A percentile compares a stretch with the other conserved stretches of the same genome.
Conservation (phyloP, 2,113 vertebrate species). For the Nannobrachium achirus region DNA sequence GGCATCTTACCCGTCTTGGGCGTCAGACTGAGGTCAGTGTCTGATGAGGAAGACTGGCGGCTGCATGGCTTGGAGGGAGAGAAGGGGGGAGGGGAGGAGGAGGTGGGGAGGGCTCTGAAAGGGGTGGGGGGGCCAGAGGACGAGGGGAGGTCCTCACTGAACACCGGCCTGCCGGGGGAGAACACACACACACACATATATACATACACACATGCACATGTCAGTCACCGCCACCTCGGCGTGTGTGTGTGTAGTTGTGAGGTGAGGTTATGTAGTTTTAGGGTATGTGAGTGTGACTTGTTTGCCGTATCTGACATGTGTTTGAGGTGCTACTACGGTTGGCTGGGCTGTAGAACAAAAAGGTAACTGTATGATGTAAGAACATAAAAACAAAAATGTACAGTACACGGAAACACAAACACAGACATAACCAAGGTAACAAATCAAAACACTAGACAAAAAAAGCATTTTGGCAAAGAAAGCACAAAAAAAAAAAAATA, state of each 20-base stretch:
- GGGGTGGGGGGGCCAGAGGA: conserved; percentile 99
- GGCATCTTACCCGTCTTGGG: conserved; percentile 98
- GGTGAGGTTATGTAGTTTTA: conserved; percentile 8
- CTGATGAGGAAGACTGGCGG: conserved; percentile 99
- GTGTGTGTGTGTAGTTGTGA: conserved; percentile 35
- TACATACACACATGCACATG: conserved; percentile 32
- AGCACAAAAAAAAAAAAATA: conserved; percentile 49
- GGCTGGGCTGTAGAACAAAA: conserved; percentile 56
- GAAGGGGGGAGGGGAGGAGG: conserved; percentile 98
- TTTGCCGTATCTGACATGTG: conserved; percentile 47
- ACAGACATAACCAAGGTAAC: conserved; percentile 49
- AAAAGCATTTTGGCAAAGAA: conserved; percentile 51
- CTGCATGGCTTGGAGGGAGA: conserved; percentile 99
- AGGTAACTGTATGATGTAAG: conserved; percentile 69
- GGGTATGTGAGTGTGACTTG: conserved; percentile 26
- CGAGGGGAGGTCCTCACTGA: conserved; percentile 96
- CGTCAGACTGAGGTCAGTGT: conserved; percentile 99
- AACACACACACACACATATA: conserved; percentile 82
- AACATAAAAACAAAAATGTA: background rate
- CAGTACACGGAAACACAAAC: conserved; percentile 35
- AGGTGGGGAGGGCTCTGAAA: conserved; percentile 99
- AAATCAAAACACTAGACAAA: conserved; percentile 31
- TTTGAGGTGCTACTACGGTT: conserved; percentile 74
- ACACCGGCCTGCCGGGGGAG: conserved; percentile 98
- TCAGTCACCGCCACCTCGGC: conserved; percentile 56